These are phyloP conservation scores for Protaetia brevitarsis DNA, from an alignment of 1,140 invertebrate species.

Conservation along the genomic window DNA sequence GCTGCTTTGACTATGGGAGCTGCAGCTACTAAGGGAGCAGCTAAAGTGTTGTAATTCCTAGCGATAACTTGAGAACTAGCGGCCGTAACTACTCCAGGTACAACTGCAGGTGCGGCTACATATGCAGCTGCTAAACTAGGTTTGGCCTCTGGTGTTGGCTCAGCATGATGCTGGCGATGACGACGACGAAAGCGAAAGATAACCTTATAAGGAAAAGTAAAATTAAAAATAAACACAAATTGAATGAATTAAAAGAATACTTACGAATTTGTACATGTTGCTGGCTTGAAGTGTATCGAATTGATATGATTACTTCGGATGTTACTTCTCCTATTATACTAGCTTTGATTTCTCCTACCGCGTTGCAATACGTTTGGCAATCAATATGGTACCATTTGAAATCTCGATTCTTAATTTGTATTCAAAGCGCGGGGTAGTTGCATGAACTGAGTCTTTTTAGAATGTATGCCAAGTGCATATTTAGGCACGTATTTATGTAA, in stretches of 20 bases:
- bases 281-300: background rate
- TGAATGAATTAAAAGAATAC: conserved; percentile 2
- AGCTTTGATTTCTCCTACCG: background rate
- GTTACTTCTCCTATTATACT: background rate
- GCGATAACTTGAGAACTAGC: conserved; percentile 59
- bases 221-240: background rate
- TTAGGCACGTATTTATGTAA: background rate
- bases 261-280: conserved; percentile 23
- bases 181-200: background rate
- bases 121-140: conserved; percentile 21
- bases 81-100: conserved; percentile 56
- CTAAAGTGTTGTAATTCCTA: conserved; percentile 57
- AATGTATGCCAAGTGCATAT: background rate
- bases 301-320: background rate
- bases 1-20: conserved; percentile 44
- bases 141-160: background rate
- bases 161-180: background rate
- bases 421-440: background rate
- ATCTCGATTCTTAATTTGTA: background rate
- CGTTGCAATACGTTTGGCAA: background rate
- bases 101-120: conserved; percentile 43
- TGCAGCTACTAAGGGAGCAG: conserved; percentile 47
- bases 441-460: background rate
- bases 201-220: background rate
- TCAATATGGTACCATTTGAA: background rate